Conservation (phyloP, 2,113 vertebrate genomes). For the Chaetodon trifascialis region DNA sequence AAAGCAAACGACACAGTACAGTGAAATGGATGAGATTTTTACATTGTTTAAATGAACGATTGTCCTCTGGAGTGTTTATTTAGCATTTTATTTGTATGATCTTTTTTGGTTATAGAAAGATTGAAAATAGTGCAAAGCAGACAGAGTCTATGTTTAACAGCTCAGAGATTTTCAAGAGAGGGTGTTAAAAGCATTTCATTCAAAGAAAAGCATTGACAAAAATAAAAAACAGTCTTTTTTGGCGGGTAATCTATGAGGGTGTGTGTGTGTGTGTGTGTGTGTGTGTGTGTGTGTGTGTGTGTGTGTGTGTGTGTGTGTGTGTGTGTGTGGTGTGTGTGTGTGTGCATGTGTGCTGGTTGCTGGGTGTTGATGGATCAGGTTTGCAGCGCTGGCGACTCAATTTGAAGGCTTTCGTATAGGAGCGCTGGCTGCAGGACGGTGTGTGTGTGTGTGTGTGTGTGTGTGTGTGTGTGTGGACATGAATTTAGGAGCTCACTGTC, state of each 20-base stretch:
- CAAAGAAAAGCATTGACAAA: background rate
- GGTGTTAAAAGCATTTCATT: background rate
- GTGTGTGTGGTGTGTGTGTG: background rate
- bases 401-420: conserved; percentile 46
- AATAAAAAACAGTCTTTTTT: conserved; percentile 9
- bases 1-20: background rate
- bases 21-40: background rate
- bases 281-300: conserved; percentile 1
- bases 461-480: conserved; percentile 26
- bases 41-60: conserved; percentile 6
- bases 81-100: background rate
- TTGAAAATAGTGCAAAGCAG: conserved; percentile 22
- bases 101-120: conserved; percentile 4
- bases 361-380: conserved; percentile 53
- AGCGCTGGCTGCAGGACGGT: conserved; percentile 28
- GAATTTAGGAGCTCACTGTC: conserved; percentile 35
- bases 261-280: background rate
- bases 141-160: background rate
- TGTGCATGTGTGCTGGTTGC: background rate
- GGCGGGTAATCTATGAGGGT: background rate
- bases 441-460: conserved; percentile 10
- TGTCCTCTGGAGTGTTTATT: conserved; percentile 1
- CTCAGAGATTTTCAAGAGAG: background rate
- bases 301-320: background rate
- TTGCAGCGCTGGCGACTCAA: conserved; percentile 21